Evolutionary conservation across 2,797 vertebrate genomes (phyloP), one percentile per base, ranked within the genome.

Genomic region (Antennarius maculatus): DNA sequence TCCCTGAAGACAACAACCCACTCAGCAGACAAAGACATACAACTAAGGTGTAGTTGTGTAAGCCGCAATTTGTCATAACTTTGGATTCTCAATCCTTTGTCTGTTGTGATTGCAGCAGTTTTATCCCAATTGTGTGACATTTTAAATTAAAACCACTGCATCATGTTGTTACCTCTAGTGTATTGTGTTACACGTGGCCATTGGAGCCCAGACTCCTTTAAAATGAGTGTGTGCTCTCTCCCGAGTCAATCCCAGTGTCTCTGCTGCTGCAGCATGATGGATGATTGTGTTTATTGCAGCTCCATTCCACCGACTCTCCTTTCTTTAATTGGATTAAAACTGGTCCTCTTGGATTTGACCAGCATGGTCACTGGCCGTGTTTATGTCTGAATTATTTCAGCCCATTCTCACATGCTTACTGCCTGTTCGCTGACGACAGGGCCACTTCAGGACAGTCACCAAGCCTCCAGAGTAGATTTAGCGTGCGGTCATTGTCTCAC

Each of bases 321-420:
- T 76, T 61, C 67, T 74, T 87, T 92, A 89, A 90, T 88, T 89
- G 86, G 88, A 90, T 90, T 91, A 86, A 87, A 89, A 80, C 74
- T 0, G 71, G 80, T 76, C 77, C 76, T 73, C 83, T 85, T 84
- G 82, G 81, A 70, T 72, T 83, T 45, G 39, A 79, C 79, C 74
- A 62, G 75, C 59, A 3, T 59, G 74, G 62, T 74, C 71, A 49
- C 63, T 61, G 77, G 61, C 71, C 1, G 49, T 71, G 84, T 86
- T 90, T 77, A 84, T 76, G 71, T 88, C 81, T 84, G 69, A 81
- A 76, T 88, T 61, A 80, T 79, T 82, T 88, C 71, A 74, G 53
- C 58, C 2, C 48, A 27, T 71, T 59, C 54, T 48, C 60, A 53
- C 37, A 43, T 10, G 53, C 67, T 47, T 43, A 0, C 54, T 28